A percentile compares a stretch with the other conserved stretches of the same genome.
Conservation (phyloP, 2,888 invertebrate genomes). For the Temnothorax ravouxi region DNA sequence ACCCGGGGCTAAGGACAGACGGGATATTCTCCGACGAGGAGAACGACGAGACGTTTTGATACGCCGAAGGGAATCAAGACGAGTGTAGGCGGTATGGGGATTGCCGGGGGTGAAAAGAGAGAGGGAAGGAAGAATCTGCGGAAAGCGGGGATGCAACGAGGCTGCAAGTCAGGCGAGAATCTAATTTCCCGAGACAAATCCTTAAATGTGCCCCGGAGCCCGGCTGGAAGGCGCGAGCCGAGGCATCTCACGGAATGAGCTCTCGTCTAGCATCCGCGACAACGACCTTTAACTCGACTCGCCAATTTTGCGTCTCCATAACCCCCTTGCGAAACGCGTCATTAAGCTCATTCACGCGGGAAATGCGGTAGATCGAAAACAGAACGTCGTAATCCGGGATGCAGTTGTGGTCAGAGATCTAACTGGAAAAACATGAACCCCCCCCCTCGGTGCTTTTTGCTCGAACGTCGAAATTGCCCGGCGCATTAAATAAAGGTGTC, state of each 20-base stretch:
- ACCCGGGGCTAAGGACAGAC: conserved; percentile 67
- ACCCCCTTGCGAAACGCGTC: conserved; percentile 70
- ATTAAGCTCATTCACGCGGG: conserved; percentile 76
- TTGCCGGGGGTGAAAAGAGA: conserved; percentile 27
- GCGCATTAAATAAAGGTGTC: background rate
- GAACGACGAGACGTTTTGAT: conserved; percentile 55
- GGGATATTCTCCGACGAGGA: conserved; percentile 67
- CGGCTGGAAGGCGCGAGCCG: conserved; percentile 70
- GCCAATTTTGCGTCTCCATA: conserved; percentile 75
- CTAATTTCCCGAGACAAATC: conserved; percentile 85
- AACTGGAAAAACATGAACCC: conserved; percentile 25
- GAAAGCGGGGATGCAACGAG: conserved; percentile 75
- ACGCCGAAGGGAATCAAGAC: conserved; percentile 62
- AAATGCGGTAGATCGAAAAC: conserved; percentile 72
- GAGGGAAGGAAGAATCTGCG: conserved; percentile 69
- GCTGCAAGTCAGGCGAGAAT: conserved; percentile 83
- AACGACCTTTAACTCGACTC: conserved; percentile 76
- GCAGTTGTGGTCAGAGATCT: conserved; percentile 9
- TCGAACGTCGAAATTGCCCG: background rate
- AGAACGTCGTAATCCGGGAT: conserved; percentile 32
- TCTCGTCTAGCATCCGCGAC: conserved; percentile 72
- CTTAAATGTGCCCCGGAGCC: conserved; percentile 83
- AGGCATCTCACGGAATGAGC: conserved; percentile 71
- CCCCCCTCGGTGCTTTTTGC: background rate
- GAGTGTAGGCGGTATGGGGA: conserved; percentile 31